Percentiles rank a stretch among this genome's conserved stretches.
phyloP scores from a whole-genome alignment of 2,113 vertebrate species.

The Phainopepla nitens region DNA sequence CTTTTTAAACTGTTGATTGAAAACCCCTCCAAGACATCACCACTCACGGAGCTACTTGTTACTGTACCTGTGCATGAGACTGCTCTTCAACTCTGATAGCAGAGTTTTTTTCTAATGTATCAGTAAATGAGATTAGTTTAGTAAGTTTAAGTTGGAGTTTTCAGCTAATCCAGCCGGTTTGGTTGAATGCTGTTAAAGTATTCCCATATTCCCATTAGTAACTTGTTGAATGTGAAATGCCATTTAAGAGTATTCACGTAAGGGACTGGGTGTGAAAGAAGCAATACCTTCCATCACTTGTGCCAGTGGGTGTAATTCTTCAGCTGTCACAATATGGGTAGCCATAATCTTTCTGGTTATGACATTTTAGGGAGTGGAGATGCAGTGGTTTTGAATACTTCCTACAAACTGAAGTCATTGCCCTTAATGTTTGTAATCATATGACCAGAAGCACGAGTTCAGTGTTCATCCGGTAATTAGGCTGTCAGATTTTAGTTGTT shows the following conservation, averaged over 20 bases:
- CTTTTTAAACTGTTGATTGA: not conserved
- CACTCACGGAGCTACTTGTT: not conserved
- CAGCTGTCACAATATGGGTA: not conserved
- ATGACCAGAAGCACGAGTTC: constrained; percentile 33
- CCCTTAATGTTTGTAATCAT: not conserved
- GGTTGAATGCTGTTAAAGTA: not conserved
- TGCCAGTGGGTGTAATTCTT: not conserved
- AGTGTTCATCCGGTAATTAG: not conserved
- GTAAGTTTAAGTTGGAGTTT: not conserved
- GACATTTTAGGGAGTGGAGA: not conserved
- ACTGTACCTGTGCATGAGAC: not conserved
- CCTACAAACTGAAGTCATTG: not conserved
- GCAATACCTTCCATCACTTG: not conserved
- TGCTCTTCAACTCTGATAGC: not conserved
- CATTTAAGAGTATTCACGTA: not conserved
- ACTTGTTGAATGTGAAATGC: not conserved
- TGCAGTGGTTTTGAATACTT: not conserved
- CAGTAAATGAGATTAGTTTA: not conserved
- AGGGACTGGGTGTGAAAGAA: not conserved
- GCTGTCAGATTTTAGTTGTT: not conserved
- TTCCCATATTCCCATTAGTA: not conserved
- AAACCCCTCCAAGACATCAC: not conserved
- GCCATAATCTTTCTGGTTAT: not conserved
- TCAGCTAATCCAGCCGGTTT: not conserved
- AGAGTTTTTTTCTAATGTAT: not conserved